Base-by-base conservation (phyloP, 2,113 vertebrate species). In the Dipodomys ordii region DNA sequence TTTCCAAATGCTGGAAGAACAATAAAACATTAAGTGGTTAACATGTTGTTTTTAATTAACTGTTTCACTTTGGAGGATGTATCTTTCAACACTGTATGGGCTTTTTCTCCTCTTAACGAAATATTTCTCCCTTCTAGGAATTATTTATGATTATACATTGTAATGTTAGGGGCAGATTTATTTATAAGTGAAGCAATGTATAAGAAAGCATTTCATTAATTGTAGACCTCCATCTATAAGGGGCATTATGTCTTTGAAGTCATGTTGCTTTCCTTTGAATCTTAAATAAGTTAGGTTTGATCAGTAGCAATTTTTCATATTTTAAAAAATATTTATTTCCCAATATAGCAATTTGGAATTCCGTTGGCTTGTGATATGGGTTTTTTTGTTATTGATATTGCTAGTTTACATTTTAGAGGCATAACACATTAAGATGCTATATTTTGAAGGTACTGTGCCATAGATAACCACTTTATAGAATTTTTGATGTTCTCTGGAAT, bases 261-360 rank as follows among this genome's bases (percentile, higher is more conserved):
- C 94, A 46, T 90, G 78, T 83, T 94, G 69, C 49, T 94, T 94
- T 80, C n/a, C 64, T 15, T 91, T 91, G 92, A 91, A 57, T 91
- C 28, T 94, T 94, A 81, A 95, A 93, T 95, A 97, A 96, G 92
- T 85, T 94, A 95, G 87, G 64, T 91, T 93, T 93, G 23, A 87
- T 91, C 23, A 95, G 23, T 28, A 92, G 25, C 35, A 93, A 49
- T 87, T 96, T 92, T 82, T 79, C 60, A 78, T 92, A 78, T 94
- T 95, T 96, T 97, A 87, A 87, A 71, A 90, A 78, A 87, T 90
- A 57, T 28, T 82, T 94, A 85, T 94, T 95, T 84, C 10, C 82
- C 49, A 72, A 19, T 92, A 78, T 83, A 95, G 74, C 92, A 72
- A 82, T 94, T 93, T 97, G 81, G 78, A 85, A 94, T 87, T 65